phyloP scores from a whole-genome alignment of 2,113 vertebrate genomes.

The Leuciscus idus region DNA sequence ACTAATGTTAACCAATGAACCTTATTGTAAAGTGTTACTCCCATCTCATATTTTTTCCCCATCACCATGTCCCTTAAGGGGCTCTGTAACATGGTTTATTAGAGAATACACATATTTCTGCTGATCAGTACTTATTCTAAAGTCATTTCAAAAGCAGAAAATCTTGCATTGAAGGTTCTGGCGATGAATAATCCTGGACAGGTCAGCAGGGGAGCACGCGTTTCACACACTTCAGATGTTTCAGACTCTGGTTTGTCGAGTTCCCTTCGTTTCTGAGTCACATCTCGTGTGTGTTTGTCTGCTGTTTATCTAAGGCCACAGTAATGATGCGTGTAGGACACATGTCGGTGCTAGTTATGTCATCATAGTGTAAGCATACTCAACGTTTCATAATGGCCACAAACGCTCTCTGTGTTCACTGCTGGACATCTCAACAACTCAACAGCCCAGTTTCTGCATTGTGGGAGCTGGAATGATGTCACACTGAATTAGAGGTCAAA shows the following conservation, averaged over 20 bases:
- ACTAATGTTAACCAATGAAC: too few species aligned
- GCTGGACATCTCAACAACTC: background rate
- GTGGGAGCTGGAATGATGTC: background rate
- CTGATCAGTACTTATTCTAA: background rate
- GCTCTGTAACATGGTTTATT: background rate
- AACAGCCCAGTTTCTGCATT: background rate
- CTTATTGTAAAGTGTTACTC: too few species aligned
- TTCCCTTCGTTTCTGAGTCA: background rate
- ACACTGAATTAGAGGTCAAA: background rate
- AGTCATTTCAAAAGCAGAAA: background rate
- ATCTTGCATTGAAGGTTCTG: background rate
- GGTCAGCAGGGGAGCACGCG: too few species aligned
- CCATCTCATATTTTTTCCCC: too few species aligned
- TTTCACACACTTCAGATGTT: background rate
- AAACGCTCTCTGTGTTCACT: background rate
- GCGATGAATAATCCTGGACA: background rate
- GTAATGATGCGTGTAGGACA: conserved; percentile 21
- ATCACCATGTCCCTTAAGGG: too few species aligned
- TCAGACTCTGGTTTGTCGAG: background rate
- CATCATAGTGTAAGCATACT: background rate
- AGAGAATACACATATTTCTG: background rate
- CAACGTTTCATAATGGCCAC: background rate
- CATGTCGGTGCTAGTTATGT: background rate
- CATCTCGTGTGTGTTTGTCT: background rate
- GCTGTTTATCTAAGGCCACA: background rate